Base-by-base conservation (phyloP, 2,888 invertebrate species). In the Belgica antarctica region DNA sequence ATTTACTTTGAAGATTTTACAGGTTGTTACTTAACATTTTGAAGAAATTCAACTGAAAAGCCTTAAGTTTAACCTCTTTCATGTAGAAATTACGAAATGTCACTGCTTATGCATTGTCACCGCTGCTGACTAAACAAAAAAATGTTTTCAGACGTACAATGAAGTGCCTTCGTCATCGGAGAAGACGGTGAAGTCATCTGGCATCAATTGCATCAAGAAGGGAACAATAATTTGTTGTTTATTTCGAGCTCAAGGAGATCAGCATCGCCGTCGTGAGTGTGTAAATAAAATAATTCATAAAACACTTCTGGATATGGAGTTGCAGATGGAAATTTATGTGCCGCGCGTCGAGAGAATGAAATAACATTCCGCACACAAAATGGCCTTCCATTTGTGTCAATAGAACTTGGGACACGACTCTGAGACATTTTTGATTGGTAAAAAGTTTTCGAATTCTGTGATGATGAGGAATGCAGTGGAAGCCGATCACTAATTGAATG, bases 171-270 rank as follows among this genome's bases (percentile, higher is more conserved):
- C n/a, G n/a, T n/a, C n/a, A n/a, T n/a, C n/a, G n/a, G n/a, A n/a
- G n/a, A n/a, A n/a, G n/a, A n/a, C n/a, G n/a, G n/a, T n/a, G n/a
- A n/a, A n/a, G 41, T 5, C 41, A 10, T 41, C 41, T 41, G 41
- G 2, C 41, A n/a, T n/a, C n/a, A 41, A n/a, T 41, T 41, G 41
- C 41, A 41, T 52, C 2, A 52, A 22, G 19, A 17, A 22, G 17
- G 52, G 17, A 52, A n/a, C 22, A 52, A 52, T 15, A n/a, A 41
- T 41, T 41, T 41, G 22, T n/a, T n/a, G n/a, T 52, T 52, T 5
- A 46, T n/a, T 46, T 46, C 22, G n/a, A 52, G 52, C 52, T 52
- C 52, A 52, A 52, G 52, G 52, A 52, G 52, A 52, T 52, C 52
- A 22, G 22, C 52, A 52, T 52, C n/a, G 22, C 52, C 1, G 8